Evolutionary conservation across 2,113 vertebrate species (phyloP).

Genomic region (Turnix velox): DNA sequence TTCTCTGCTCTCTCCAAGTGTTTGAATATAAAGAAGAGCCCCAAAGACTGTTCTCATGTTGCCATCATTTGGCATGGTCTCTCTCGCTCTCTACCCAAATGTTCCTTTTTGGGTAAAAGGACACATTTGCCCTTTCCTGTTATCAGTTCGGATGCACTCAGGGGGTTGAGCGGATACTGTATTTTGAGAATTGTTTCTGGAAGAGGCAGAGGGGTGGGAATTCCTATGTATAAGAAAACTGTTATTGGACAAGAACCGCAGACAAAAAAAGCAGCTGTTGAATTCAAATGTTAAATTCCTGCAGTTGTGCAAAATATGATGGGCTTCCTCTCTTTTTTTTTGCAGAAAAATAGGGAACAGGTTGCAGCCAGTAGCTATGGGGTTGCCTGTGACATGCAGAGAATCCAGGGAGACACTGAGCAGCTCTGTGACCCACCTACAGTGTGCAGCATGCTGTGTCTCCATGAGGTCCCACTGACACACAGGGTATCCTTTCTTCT

Average conservation of each 20-base stretch:
- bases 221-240: background rate
- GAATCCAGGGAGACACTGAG: background rate
- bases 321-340: background rate
- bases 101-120: background rate
- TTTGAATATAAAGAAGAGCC: background rate
- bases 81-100: background rate
- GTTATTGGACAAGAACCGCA: background rate
- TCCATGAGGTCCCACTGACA: background rate
- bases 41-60: background rate
- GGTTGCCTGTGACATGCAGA: background rate
- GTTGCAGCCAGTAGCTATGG: background rate
- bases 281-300: background rate
- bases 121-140: background rate
- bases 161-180: background rate
- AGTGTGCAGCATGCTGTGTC: background rate
- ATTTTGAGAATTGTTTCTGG: background rate
- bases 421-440: background rate
- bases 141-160: background rate
- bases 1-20: background rate
- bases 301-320: background rate
- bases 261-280: background rate
- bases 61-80: background rate
- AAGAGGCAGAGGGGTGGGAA: background rate
- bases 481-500: background rate
- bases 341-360: background rate